These are phyloP conservation scores for Hemibagrus guttatus DNA, from an alignment of 2,797 vertebrate species.

Conservation along the genomic window DNA sequence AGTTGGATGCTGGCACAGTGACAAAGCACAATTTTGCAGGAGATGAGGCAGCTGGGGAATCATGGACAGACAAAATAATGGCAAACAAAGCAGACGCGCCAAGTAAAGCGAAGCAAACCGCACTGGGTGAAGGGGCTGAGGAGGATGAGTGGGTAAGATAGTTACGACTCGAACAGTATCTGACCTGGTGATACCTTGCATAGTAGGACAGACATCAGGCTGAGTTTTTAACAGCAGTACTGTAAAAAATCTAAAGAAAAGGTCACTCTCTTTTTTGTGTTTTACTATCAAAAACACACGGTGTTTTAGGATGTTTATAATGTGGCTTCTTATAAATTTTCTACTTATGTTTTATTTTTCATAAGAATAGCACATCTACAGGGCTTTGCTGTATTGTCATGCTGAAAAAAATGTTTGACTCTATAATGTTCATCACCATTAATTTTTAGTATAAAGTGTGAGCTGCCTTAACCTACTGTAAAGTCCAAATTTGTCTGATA, in stretches of 20 bases:
- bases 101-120: constrained; percentile 36
- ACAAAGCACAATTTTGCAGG: constrained; percentile 91
- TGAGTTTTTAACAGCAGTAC: neutral
- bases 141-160: constrained; percentile 87
- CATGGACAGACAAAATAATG: constrained; percentile 90
- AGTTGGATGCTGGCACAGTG: constrained; percentile 81
- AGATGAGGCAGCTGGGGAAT: constrained; percentile 77
- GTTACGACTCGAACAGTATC: neutral
- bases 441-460: neutral
- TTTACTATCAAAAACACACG: neutral
- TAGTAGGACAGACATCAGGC: neutral
- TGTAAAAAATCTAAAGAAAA: constrained; percentile 4
- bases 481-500: neutral
- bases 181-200: neutral
- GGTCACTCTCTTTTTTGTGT: neutral
- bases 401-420: neutral
- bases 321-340: neutral
- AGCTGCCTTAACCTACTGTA: neutral
- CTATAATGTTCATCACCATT: neutral
- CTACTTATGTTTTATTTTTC: neutral
- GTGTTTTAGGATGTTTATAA: neutral
- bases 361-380: neutral
- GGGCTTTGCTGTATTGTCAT: neutral
- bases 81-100: constrained; percentile 71
- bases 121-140: constrained; percentile 77